Evolutionary conservation across 2,888 invertebrate genomes (phyloP).

Genomic region (Napeogenes inachia): DNA sequence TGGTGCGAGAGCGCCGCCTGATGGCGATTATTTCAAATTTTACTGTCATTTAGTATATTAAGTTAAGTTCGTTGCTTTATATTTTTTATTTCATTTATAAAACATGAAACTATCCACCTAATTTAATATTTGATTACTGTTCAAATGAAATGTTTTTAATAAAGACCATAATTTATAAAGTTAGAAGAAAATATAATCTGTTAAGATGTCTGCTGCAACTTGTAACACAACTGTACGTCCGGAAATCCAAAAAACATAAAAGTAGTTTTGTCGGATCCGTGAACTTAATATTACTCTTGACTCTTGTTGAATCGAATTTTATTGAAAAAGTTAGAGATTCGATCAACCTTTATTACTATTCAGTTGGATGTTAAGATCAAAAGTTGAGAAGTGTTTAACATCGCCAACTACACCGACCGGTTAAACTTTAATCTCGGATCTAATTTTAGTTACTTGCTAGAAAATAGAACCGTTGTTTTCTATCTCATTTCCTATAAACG

Average conservation of each 20-base stretch:
- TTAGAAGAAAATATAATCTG: not conserved
- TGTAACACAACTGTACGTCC: not conserved
- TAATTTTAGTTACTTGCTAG: conserved; percentile 16
- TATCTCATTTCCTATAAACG: conserved; percentile 14
- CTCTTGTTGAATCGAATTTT: conserved; percentile 9
- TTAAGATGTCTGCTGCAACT: not conserved
- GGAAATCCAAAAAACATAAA: not conserved
- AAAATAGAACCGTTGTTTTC: conserved; percentile 22
- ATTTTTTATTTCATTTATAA: too few relatives aligned
- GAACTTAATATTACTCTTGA: conserved; percentile 3
- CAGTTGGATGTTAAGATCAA: conserved; percentile 16
- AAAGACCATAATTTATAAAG: too few relatives aligned
- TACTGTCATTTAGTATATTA: conserved; percentile 32
- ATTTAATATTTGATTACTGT: too few relatives aligned
- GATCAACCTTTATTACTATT: conserved; percentile 22
- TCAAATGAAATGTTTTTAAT: too few relatives aligned
- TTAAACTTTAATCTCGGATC: conserved; percentile 23
- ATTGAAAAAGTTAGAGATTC: conserved; percentile 14
- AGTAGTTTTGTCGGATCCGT: not conserved
- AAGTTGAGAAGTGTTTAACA: conserved; percentile 25
- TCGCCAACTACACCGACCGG: conserved; percentile 18
- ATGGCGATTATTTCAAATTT: conserved; percentile 54
- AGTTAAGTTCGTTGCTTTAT: not conserved
- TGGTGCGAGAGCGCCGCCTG: conserved; percentile 47
- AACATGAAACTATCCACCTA: too few relatives aligned